Evolutionary conservation across 2,888 invertebrate species (phyloP), one percentile per base, ranked within the genome.

Genomic region (Magallana nippona): DNA sequence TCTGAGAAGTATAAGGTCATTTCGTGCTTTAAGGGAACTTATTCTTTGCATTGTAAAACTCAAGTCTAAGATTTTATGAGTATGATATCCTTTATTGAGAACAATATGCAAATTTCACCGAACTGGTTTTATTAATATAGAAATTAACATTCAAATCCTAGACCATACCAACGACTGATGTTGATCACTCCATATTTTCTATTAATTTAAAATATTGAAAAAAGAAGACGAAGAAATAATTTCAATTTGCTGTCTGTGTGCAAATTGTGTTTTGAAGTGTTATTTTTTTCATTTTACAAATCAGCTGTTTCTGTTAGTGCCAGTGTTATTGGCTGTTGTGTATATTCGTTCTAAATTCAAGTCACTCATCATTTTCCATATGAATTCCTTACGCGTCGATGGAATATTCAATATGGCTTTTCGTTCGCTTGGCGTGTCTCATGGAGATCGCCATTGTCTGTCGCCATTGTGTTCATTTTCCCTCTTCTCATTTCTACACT

Each of bases 341-440:
- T 44, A 44, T 44, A 44, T 44, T 78, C 19, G 22, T 44, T 78
- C 15, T 32, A 77, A 11, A 19, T 78, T 22, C 78, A 44, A 55
- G 55, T 55, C 55, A 78, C 44, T 55, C 55, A 63, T 63, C 82
- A 22, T 71, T 71, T 82, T 82, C 82, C 82, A 71, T 82, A 82
- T 82, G 56, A 82, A 82, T 82, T 83, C 63, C 57, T 83, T 83
- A 82, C 79, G 85, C 83, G 56, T 81, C 78, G 77, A 55, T 81
- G 81, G 81, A 83, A 83, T 79, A 79, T 82, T 82, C 85, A 85
- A 85, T 85, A 83, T 56, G 81, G 82, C 82, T 84, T 83, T 71
- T 79, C 60, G 81, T 79, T 78, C 85, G 83, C 82, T 82, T 79
- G 58, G 55, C 58, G 79, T 71, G 83, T 83, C 79, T 71, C 85